These are phyloP conservation scores for Alectoris magna DNA, from an alignment of 2,797 vertebrate genomes.

Conservation along the genomic window DNA sequence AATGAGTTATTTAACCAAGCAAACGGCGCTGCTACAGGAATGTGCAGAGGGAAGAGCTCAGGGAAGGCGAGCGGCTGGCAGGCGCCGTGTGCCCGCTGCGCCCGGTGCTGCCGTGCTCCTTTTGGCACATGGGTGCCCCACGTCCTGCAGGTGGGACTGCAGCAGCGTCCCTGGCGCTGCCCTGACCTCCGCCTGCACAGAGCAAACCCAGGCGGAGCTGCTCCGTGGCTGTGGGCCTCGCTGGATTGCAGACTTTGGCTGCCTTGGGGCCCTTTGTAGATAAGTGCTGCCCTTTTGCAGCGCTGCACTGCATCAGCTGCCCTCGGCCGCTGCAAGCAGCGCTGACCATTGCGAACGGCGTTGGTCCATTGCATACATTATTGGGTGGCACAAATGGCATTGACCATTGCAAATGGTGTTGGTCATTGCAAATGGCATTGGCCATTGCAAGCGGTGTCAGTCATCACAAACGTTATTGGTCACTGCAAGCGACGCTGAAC, in stretches of 20 bases:
- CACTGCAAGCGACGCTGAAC: rapidly evolving
- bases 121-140: background rate
- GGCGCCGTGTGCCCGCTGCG: background rate
- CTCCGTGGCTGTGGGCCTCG: rapidly evolving
- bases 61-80: background rate
- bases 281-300: background rate
- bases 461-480: rapidly evolving
- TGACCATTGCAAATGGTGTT: too few relatives aligned
- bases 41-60: background rate
- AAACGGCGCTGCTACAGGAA: constrained; percentile 55
- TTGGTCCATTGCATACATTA: background rate
- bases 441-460: rapidly evolving
- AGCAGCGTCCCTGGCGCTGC: background rate
- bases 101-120: background rate
- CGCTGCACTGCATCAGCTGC: rapidly evolving
- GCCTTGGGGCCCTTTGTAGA: background rate
- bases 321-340: rapidly evolving
- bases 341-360: rapidly evolving
- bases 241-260: background rate
- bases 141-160: background rate
- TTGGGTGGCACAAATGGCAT: too few relatives aligned
- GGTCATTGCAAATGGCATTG: too few relatives aligned
- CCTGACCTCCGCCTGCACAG: background rate
- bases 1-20: constrained; percentile 72
- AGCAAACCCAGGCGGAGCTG: background rate